phyloP scores from a whole-genome alignment of 1,140 invertebrate genomes.

The Drosophila lacertosa region DNA sequence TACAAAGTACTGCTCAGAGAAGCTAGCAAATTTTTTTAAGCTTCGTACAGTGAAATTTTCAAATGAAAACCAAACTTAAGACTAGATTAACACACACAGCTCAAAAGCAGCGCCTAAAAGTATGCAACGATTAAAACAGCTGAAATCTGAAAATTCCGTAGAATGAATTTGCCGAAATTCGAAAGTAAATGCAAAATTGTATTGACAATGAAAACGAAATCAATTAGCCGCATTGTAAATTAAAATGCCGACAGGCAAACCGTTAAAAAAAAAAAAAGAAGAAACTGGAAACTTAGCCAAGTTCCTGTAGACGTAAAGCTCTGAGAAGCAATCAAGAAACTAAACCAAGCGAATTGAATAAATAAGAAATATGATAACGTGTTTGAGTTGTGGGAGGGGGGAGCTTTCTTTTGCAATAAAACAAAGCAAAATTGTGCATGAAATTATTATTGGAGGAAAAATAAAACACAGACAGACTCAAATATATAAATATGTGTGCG shows the following conservation, averaged over 20 bases:
- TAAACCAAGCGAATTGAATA: conserved; percentile 81
- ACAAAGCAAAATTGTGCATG: conserved; percentile 80
- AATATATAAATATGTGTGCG: not conserved
- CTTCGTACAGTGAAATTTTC: no score
- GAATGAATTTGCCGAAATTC: conserved; percentile 1
- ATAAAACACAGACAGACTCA: conserved; percentile 5
- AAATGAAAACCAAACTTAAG: not conserved
- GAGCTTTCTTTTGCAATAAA: conserved; percentile 54
- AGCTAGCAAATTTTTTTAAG: no score
- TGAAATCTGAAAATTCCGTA: not conserved
- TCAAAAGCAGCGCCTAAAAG: conserved; percentile 49
- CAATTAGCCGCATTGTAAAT: conserved; percentile 44
- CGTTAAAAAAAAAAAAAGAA: no score
- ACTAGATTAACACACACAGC: not conserved
- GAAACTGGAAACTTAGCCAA: conserved; percentile 16
- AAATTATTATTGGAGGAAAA: conserved; percentile 65
- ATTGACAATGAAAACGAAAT: conserved; percentile 20
- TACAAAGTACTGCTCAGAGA: no score
- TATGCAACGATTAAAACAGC: conserved; percentile 36
- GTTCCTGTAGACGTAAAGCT: conserved; percentile 24
- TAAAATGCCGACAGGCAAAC: conserved; percentile 28
- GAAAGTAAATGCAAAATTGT: conserved; percentile 1
- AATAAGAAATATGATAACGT: conserved; percentile 68
- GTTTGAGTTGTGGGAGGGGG: conserved; percentile 3
- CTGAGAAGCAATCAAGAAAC: conserved; percentile 74